phyloP scores from a whole-genome alignment of 1,140 invertebrate species.

The Zaprionus lachaisei region DNA sequence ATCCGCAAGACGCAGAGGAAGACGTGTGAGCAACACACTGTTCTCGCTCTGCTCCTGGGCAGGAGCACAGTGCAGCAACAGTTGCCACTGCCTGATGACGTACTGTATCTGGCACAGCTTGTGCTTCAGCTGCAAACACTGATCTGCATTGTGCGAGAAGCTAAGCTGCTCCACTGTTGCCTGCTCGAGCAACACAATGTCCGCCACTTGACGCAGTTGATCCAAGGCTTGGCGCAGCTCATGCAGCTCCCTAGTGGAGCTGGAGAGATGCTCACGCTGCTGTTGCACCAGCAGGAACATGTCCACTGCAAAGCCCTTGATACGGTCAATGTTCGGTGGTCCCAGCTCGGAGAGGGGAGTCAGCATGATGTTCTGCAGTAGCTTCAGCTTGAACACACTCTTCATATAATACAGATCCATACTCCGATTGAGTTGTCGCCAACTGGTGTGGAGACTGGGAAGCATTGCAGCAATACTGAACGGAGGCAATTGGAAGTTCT shows the following conservation, averaged over 20 bases:
- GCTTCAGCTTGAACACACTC: conserved; percentile 83
- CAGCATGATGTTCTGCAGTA: conserved; percentile 88
- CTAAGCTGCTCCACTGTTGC: not conserved
- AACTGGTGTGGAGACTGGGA: conserved; percentile 53
- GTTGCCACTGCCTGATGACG: conserved; percentile 63
- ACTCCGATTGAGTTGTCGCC: conserved; percentile 71
- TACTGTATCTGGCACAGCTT: conserved; percentile 56
- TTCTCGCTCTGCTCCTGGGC: conserved; percentile 19
- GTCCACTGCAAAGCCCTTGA: conserved; percentile 91
- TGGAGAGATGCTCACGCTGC: conserved; percentile 84
- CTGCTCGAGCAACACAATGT: conserved; percentile 41
- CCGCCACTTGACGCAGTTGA: conserved; percentile 55
- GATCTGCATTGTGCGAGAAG: conserved; percentile 47
- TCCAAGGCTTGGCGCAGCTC: conserved; percentile 77
- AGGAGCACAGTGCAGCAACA: conserved; percentile 65
- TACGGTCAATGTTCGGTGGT: conserved; percentile 91
- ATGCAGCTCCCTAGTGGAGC: conserved; percentile 79
- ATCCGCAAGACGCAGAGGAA: conserved; percentile 27
- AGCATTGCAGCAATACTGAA: conserved; percentile 74
- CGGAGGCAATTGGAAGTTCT: conserved; percentile 67
- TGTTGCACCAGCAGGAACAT: conserved; percentile 87
- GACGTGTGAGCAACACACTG: conserved; percentile 23
- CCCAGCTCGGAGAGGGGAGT: conserved; percentile 92
- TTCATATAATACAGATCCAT: conserved; percentile 81
- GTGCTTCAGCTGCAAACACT: conserved; percentile 47